phyloP scores from a whole-genome alignment of 2,888 invertebrate genomes.

The Deladenus siricidicola region DNA sequence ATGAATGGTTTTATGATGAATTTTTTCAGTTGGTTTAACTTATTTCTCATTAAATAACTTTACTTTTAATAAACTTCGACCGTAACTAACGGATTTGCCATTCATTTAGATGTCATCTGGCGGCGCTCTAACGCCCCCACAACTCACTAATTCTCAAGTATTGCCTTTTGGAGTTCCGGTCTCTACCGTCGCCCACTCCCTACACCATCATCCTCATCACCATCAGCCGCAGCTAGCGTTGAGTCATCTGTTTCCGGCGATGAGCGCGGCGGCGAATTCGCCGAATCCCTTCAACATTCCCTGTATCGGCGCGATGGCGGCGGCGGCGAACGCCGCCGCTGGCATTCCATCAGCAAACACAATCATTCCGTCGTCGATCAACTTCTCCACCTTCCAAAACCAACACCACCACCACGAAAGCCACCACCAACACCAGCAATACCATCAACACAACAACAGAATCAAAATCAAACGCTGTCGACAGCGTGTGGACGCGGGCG shows the following conservation, averaged over 20 bases:
- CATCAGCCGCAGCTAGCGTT: conserved; percentile 3
- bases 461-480: conserved; percentile 72
- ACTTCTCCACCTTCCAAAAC: neutral
- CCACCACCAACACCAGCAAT: neutral
- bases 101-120: neutral
- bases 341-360: neutral
- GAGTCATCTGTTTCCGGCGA: conserved; percentile 6
- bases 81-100: no score
- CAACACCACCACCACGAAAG: neutral
- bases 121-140: neutral
- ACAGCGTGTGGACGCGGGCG: conserved; percentile 91
- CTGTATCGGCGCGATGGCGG: neutral
- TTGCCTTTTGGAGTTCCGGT: neutral
- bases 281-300: conserved; percentile 10
- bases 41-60: no score
- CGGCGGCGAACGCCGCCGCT: neutral
- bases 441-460: conserved; percentile 19
- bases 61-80: no score
- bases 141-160: neutral
- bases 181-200: no score
- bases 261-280: no score
- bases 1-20: no score
- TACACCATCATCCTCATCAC: neutral
- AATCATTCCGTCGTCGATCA: neutral
- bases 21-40: no score